Evolutionary conservation across 2,797 vertebrate species (phyloP), one percentile per base, ranked within the genome.

Genomic region (Rhincodon typus): DNA sequence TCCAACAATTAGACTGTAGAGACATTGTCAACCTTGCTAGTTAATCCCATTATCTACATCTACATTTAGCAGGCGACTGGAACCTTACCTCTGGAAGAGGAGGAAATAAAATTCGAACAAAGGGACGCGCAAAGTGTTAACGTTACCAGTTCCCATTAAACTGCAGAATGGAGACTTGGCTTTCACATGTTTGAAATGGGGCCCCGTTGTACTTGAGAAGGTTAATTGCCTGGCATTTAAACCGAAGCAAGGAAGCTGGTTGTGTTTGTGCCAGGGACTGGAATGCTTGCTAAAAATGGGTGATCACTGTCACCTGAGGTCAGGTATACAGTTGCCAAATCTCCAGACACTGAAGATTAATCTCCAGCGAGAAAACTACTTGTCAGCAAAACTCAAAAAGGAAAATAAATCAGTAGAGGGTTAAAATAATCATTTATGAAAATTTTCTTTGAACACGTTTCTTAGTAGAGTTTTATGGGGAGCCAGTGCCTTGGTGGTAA

Each of bases 211-310:
- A 6, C 46, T 53, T 42, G 1, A 82, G 5, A 94, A 94, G 46
- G 42, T 94, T 94, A 94, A 94, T 77, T 94, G 70, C 94, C 93
- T 50, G 70, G 70, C 94, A 94, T 50, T 53, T 53, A 30, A 74
- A n/a, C 34, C n/a, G 62, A 93, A 34, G 62, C n/a, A 38, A 10
- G 34, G 1, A 6, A 67, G 23, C n/a, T 50, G 30, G 5, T 34
- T 90, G 53, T 53, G 17, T 62, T 62, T 2, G 62, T 38, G 17
- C 34, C 34, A 62, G 34, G 62, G n/a, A 67, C 10, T 42, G 19
- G n/a, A 69, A 62, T 38, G 12, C 8, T 93, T 67, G 66, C 79
- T 21, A 42, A 2, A 38, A 62, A 42, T 46, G 79, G 34, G 79
- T 0, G 4, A 38, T 19, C 79, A 23, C 19, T 46, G 38, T 42